phyloP scores from a whole-genome alignment of 2,888 invertebrate genomes.

The Resseliella maxima region DNA sequence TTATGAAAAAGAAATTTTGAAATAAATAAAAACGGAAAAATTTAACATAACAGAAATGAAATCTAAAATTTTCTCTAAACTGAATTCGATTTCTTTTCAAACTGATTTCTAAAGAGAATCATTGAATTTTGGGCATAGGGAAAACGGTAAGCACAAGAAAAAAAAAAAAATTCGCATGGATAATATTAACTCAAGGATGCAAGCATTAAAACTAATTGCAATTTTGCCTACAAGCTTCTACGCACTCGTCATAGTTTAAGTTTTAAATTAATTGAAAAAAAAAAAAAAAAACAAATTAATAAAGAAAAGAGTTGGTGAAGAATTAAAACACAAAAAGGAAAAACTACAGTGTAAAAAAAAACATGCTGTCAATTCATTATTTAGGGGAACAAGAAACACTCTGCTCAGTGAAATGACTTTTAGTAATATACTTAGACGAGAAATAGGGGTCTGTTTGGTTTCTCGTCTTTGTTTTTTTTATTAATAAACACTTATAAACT shows the following conservation, averaged over 20 bases:
- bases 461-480: slow-evolving; percentile 13
- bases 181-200: slow-evolving; percentile 1
- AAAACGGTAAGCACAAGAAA: not conserved
- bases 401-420: not conserved
- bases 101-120: slow-evolving; percentile 20
- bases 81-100: not conserved
- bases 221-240: not conserved
- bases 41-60: not conserved
- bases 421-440: not conserved
- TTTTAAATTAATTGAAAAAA: not conserved
- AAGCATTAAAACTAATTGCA: slow-evolving; percentile 20
- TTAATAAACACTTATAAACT: not conserved
- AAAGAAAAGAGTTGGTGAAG: not conserved
- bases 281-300: not conserved
- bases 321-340: not conserved
- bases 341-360: slow-evolving; percentile 37
- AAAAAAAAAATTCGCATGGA: slow-evolving; percentile 9
- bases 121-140: slow-evolving; percentile 14
- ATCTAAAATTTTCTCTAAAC: not conserved
- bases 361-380: slow-evolving; percentile 15
- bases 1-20: too few relatives aligned
- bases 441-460: slow-evolving; percentile 26
- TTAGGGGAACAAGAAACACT: not conserved
- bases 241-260: not conserved
- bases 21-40: not conserved